Conservation (phyloP, 2,888 invertebrate species). For the Amphipyra tragopoginis region DNA sequence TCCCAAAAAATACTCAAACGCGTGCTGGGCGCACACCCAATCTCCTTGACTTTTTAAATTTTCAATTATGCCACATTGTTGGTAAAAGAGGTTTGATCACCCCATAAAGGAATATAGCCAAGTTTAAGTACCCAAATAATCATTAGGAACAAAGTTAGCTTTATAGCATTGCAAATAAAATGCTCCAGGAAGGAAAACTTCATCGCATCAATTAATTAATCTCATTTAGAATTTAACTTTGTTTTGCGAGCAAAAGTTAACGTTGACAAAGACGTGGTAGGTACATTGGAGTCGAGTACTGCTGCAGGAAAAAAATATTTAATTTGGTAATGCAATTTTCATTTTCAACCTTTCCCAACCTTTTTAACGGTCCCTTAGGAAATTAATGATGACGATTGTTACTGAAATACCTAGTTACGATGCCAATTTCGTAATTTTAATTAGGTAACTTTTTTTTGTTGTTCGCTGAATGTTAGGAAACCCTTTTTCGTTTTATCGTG, state of each 20-base stretch:
- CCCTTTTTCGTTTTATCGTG: no score
- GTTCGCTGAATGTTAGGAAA: no score
- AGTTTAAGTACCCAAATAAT: slow-evolving; percentile 23
- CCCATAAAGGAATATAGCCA: slow-evolving; percentile 4
- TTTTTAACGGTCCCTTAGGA: no score
- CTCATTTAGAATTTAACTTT: slow-evolving; percentile 9
- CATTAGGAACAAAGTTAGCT: slow-evolving; percentile 17
- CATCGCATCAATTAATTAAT: slow-evolving; percentile 10
- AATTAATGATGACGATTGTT: no score
- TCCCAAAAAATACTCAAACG: no score
- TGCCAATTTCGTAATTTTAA: no score
- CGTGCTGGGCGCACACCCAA: no score
- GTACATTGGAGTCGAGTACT: not conserved
- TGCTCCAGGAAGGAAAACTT: slow-evolving; percentile 9
- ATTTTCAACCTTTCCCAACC: no score
- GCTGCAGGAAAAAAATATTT: not conserved
- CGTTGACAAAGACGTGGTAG: not conserved
- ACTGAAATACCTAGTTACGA: no score
- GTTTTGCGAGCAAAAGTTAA: not conserved
- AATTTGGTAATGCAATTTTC: no score
- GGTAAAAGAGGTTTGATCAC: slow-evolving; percentile 14
- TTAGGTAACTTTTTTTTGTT: no score
- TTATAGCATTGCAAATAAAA: slow-evolving; percentile 9
- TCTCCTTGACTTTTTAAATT: not conserved
- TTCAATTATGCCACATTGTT: slow-evolving; percentile 11